A percentile compares a stretch with the other conserved stretches of the same genome.
Conservation (phyloP, 1,140 invertebrate species). For the Pseudachorutes palmiensis region DNA sequence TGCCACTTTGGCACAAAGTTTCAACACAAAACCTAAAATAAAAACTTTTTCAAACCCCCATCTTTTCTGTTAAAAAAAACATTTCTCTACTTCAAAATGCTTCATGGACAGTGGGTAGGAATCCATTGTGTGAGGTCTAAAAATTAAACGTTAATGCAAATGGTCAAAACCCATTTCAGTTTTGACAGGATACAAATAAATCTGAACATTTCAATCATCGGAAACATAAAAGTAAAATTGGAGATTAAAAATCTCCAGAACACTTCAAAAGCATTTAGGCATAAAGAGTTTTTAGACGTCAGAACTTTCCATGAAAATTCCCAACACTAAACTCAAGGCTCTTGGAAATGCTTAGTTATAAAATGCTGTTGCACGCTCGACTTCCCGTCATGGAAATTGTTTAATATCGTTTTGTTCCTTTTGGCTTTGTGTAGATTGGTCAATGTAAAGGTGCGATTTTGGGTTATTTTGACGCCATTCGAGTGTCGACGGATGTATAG, state of each 20-base stretch:
- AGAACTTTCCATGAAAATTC: background rate
- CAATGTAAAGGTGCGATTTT: conserved; percentile 14
- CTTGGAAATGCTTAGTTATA: no score
- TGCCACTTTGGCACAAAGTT: no score
- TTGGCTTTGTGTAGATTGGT: no score
- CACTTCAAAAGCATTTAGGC: background rate
- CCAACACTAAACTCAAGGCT: background rate
- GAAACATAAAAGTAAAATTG: background rate
- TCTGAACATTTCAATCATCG: background rate
- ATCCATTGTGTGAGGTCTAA: background rate
- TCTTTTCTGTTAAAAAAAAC: no score
- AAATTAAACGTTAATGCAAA: background rate
- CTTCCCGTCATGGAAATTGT: no score
- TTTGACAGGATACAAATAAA: background rate
- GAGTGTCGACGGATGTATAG: conserved; percentile 19
- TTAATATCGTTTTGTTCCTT: no score
- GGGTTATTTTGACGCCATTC: conserved; percentile 13
- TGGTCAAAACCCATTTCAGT: background rate
- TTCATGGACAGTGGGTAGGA: no score
- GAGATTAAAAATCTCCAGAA: no score
- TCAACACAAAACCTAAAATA: no score
- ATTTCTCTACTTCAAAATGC: no score
- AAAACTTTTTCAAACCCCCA: no score
- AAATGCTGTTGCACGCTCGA: no score
- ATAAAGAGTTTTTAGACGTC: background rate